Evolutionary conservation across 2,888 invertebrate species (phyloP).

Genomic region (Andricus quercusramuli): DNA sequence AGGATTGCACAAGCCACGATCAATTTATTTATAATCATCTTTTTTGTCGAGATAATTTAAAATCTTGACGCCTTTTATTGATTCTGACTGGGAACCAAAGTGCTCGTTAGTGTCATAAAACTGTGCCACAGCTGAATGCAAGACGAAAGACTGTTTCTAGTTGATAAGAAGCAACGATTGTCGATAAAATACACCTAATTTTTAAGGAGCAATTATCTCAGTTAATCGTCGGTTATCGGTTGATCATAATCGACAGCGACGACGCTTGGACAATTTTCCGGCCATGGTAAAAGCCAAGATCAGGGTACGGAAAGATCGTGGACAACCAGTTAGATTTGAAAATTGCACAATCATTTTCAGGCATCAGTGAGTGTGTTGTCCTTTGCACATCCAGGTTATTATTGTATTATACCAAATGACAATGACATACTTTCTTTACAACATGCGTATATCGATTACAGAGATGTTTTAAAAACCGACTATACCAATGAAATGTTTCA

Average conservation of each 20-base stretch:
- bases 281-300: slow-evolving; percentile 31
- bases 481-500: not conserved
- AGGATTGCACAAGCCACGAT: not conserved
- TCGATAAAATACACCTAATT: slow-evolving; percentile 5
- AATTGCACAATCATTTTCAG: slow-evolving; percentile 13
- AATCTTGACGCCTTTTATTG: not conserved
- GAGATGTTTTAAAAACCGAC: not conserved
- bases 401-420: slow-evolving; percentile 16
- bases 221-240: slow-evolving; percentile 16
- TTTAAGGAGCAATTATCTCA: not conserved
- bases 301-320: slow-evolving; percentile 12
- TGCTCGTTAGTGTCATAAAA: not conserved
- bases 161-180: slow-evolving; percentile 2
- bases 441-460: not conserved
- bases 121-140: not conserved
- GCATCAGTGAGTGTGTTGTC: not conserved
- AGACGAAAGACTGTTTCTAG: not conserved
- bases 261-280: slow-evolving; percentile 17
- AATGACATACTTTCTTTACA: slow-evolving; percentile 27
- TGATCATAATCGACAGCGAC: not conserved
- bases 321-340: not conserved
- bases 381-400: slow-evolving; percentile 5
- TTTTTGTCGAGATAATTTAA: not conserved
- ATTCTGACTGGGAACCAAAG: not conserved
- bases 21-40: not conserved